Base-by-base conservation (phyloP, 2,113 vertebrate genomes). In the Poecile atricapillus region DNA sequence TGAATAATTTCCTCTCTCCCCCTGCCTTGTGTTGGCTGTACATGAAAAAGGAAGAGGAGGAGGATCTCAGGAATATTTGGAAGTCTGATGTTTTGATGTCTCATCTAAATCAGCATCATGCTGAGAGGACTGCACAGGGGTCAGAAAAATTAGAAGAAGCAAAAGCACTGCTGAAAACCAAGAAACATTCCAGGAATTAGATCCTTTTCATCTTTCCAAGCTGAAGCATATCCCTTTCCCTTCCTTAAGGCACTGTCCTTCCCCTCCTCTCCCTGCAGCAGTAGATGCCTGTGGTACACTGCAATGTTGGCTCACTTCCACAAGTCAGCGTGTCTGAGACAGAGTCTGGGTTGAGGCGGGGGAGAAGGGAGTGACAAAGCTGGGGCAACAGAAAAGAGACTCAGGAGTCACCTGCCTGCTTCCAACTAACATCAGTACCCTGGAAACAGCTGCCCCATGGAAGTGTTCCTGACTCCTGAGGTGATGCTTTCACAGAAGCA, bases 251-350 rank as follows among this genome's bases (percentile, higher is more conserved):
- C 46, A 65, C 41, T 21, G 50, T 55, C 41, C 71, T 65, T 76
- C 22, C 39, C 63, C 71, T 39, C 23, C 25, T 52, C 74, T 82
- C 63, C 77, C 93, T 82, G 77, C 83, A 94, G 89, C 77, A 76
- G 39, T 56, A 67, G 68, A 87, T 92, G 77, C 87, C 79, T 78
- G 83, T 75, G 86, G 56, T 47, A 79, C 64, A 47, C 92, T 92
- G 91, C 91, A 94, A 74, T 1, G 4, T 2, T 89, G 96, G 94
- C 94, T 93, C 89, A 30, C 41, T 95, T 95, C 96, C 96, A 96
- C 55, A 69, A 87, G 93, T 49, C 91, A 82, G 78, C 1, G 1
- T 55, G 78, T 46, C 81, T 87, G 77, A 56, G 49, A 56, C 39
- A 92, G 52, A 69, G 39, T 37, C 69, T 71, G 56, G 56, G 41